phyloP scores from a whole-genome alignment of 2,113 vertebrate species.

The Boulengeromyrus knoepffleri region DNA sequence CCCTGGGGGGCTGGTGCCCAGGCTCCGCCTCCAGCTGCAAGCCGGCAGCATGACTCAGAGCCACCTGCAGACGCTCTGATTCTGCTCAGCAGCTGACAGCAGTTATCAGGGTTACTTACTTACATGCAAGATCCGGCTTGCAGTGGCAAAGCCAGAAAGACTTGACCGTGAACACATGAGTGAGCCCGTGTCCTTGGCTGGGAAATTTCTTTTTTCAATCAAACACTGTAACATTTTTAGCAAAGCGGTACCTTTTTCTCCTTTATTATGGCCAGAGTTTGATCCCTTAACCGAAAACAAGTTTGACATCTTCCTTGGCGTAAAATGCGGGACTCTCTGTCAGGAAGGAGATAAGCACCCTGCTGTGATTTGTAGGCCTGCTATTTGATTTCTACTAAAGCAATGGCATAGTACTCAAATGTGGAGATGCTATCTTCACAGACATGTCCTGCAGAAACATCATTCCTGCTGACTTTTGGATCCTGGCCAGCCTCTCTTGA shows the following conservation, averaged over 20 bases:
- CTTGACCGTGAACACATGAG: constrained; percentile 5
- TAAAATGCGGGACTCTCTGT: constrained; percentile 43
- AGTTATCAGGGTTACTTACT: background rate
- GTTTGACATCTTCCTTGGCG: constrained; percentile 10
- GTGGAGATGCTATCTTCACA: constrained; percentile 63
- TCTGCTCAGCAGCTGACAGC: background rate
- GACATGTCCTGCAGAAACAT: constrained; percentile 43
- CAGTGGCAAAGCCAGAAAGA: background rate
- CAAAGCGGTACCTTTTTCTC: constrained; percentile 12
- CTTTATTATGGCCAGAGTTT: constrained; percentile 21
- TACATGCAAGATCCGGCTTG: background rate
- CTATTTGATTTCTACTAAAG: constrained; percentile 50
- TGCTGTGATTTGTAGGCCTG: constrained; percentile 54
- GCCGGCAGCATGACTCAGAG: constrained; percentile 45
- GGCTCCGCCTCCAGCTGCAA: constrained; percentile 42
- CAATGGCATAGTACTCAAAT: constrained; percentile 45
- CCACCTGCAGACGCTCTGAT: constrained; percentile 44
- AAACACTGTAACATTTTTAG: constrained; percentile 29
- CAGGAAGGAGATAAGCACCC: constrained; percentile 50
- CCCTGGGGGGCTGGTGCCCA: constrained; percentile 13
- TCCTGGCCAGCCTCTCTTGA: constrained; percentile 42
- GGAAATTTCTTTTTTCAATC: constrained; percentile 27
- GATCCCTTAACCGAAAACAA: constrained; percentile 23
- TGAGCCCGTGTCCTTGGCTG: constrained; percentile 30
- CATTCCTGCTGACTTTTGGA: constrained; percentile 49